A percentile compares a stretch with the other conserved stretches of the same genome.
Evolutionary conservation across 2,888 invertebrate genomes (phyloP).

Genomic region (Chymomyza procnemis): DNA sequence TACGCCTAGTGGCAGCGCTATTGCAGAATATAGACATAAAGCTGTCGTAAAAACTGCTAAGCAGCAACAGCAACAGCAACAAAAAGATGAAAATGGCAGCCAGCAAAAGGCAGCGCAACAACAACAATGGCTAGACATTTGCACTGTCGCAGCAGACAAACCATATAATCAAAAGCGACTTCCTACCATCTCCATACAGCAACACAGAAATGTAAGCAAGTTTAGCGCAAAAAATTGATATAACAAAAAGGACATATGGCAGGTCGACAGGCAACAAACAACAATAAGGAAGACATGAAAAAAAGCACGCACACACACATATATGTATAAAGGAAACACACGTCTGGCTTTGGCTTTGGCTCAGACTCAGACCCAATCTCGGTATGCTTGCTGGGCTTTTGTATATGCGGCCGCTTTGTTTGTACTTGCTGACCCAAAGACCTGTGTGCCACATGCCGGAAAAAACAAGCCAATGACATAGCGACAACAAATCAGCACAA

Average conservation of each 20-base stretch:
- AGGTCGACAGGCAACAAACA: conserved; percentile 35
- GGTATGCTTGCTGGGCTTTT: background rate
- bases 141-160: conserved; percentile 6
- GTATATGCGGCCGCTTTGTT: conserved; percentile 10
- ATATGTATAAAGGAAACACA: conserved; percentile 16
- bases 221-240: conserved; percentile 38
- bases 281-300: background rate
- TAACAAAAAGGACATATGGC: conserved; percentile 60
- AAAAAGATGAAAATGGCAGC: conserved; percentile 9
- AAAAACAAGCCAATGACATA: conserved; percentile 56
- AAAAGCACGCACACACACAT: background rate
- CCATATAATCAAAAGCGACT: conserved; percentile 45
- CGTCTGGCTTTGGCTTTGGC: conserved; percentile 4
- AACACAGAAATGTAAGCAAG: conserved; percentile 18
- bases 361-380: background rate
- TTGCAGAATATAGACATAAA: conserved; percentile 32
- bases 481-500: conserved; percentile 67
- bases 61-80: conserved; percentile 35
- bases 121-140: conserved; percentile 7
- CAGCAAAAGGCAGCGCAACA: conserved; percentile 38
- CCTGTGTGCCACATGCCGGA: conserved; percentile 41
- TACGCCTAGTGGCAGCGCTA: conserved; percentile 47
- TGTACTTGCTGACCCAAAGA: conserved; percentile 55
- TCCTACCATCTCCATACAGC: conserved; percentile 15
- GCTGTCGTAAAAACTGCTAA: conserved; percentile 54